Conservation (phyloP, 30 jellyfish, hydroid and myxozoan genomes). For the Cassiopea andromeda region DNA sequence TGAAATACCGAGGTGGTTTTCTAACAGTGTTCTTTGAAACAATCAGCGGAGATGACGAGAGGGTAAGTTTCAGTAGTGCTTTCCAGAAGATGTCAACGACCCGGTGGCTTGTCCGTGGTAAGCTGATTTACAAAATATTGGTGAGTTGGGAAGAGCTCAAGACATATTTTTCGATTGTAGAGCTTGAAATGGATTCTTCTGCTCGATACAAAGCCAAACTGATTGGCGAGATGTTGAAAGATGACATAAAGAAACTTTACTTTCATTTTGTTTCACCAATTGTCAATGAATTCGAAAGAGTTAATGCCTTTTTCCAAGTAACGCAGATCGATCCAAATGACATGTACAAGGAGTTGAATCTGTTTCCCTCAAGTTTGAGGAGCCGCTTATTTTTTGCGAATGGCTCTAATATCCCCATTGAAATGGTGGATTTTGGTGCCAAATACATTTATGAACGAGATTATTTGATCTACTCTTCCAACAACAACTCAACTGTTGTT, state of each 20-base stretch:
- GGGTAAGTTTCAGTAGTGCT: constrained; percentile 37
- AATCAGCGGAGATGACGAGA: constrained; percentile 49
- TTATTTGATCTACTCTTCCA: neutral
- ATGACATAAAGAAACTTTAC: constrained; percentile 54
- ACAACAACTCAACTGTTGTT: neutral
- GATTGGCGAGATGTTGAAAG: constrained; percentile 51
- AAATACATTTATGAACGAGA: constrained; percentile 54
- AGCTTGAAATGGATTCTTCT: constrained; percentile 17
- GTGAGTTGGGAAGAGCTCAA: constrained; percentile 61
- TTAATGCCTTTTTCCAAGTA: constrained; percentile 70
- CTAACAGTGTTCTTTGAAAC: constrained; percentile 49
- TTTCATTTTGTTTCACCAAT: constrained; percentile 56
- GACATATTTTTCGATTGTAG: constrained; percentile 45
- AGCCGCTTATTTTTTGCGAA: constrained; percentile 22
- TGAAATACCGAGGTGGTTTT: constrained; percentile 72
- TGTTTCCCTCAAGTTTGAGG: constrained; percentile 35
- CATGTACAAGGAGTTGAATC: constrained; percentile 16
- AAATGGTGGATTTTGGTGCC: constrained; percentile 68
- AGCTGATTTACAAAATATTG: constrained; percentile 51
- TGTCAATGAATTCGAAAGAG: constrained; percentile 66
- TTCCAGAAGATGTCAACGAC: constrained; percentile 52
- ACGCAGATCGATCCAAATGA: constrained; percentile 61
- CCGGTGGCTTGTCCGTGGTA: constrained; percentile 72
- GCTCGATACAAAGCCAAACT: constrained; percentile 57
- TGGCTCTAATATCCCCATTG: constrained; percentile 21